These are phyloP conservation scores for Acanthurus tractus DNA, from an alignment of 2,797 vertebrate species.

Conservation along the genomic window DNA sequence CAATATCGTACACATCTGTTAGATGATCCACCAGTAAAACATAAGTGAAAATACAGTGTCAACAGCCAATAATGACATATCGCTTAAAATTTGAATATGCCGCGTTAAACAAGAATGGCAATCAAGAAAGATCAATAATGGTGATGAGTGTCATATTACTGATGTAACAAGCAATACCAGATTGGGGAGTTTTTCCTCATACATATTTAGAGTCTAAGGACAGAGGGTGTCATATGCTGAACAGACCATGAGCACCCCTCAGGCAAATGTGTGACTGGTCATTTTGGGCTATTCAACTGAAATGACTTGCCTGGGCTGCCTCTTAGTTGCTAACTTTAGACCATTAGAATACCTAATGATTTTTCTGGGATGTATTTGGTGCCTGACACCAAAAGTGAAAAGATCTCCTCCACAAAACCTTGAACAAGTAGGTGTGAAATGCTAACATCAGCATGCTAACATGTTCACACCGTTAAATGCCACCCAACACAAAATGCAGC, in stretches of 20 bases:
- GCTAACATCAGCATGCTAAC: not conserved
- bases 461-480: not conserved
- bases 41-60: not conserved
- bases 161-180: not conserved
- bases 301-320: too few species aligned
- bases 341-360: too few species aligned
- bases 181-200: too few species aligned
- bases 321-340: too few species aligned
- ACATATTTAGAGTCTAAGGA: too few species aligned
- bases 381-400: not conserved
- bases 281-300: too few species aligned
- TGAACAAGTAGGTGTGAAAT: not conserved
- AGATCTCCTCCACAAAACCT: not conserved
- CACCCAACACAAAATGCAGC: not conserved
- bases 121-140: not conserved
- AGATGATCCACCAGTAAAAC: too few species aligned
- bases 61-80: not conserved
- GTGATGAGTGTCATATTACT: not conserved
- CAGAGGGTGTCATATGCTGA: too few species aligned
- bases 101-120: not conserved
- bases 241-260: too few species aligned
- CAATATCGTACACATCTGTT: not conserved
- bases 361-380: not conserved
- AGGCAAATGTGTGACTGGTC: too few species aligned
- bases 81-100: not conserved